Percentiles rank a stretch among this genome's conserved stretches.
Conservation (phyloP, 1,140 invertebrate species). For the Planococcus citri region DNA sequence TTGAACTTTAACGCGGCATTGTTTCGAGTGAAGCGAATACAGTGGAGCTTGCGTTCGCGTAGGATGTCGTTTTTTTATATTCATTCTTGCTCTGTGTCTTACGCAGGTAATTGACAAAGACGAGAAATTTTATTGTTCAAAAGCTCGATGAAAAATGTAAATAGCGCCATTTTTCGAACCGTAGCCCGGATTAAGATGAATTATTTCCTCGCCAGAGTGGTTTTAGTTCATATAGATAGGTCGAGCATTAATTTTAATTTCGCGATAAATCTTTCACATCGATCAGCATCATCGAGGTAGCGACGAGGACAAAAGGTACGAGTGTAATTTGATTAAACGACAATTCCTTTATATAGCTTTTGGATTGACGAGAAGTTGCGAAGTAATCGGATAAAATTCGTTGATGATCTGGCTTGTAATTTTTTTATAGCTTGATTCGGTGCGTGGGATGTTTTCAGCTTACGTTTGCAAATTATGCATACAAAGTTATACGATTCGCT, state of each 20-base stretch:
- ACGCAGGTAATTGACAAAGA: constrained; percentile 2
- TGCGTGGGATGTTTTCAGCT: too few species aligned
- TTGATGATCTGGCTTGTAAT: too few species aligned
- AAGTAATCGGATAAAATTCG: too few species aligned
- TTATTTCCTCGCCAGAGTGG: not conserved
- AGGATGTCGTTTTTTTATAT: not conserved
- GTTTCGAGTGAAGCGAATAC: constrained; percentile 6
- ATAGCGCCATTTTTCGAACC: constrained; percentile 1
- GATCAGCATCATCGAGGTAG: too few species aligned
- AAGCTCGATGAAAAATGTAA: not conserved
- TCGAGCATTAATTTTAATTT: constrained; percentile 3
- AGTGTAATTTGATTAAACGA: too few species aligned
- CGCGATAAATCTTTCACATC: not conserved
- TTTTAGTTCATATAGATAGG: not conserved
- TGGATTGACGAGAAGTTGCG: too few species aligned
- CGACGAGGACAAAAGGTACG: too few species aligned
- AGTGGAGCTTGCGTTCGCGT: not conserved
- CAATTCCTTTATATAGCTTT: too few species aligned
- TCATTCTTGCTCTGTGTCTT: not conserved
- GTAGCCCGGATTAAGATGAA: not conserved
- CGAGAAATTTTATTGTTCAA: constrained; percentile 3
- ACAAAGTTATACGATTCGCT: too few species aligned
- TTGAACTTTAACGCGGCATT: not conserved
- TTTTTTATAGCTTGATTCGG: too few species aligned
- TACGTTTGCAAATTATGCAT: too few species aligned